phyloP scores from a whole-genome alignment of 2,797 vertebrate species.

The Novumbra hubbsi region DNA sequence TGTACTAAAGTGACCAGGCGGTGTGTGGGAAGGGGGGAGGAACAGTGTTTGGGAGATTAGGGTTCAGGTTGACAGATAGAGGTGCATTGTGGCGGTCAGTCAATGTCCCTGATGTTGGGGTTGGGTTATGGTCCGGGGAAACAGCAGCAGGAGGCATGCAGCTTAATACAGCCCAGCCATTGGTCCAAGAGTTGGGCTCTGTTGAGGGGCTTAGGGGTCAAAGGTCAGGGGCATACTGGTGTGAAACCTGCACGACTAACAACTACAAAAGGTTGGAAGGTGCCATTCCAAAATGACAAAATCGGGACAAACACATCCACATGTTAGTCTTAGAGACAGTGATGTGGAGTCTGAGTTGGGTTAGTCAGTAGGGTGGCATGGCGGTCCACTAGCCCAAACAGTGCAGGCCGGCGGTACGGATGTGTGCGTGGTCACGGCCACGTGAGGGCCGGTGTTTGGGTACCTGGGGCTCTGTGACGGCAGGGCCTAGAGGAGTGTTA shows the following conservation, averaged over 20 bases:
- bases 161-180: background rate
- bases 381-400: background rate
- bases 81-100: background rate
- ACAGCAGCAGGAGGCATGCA: background rate
- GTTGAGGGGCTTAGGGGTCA: background rate
- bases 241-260: background rate
- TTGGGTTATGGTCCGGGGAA: too few species aligned
- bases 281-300: background rate
- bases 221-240: background rate
- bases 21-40: too few species aligned
- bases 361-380: background rate
- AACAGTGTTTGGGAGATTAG: too few species aligned
- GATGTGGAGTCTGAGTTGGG: background rate
- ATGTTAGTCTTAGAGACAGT: too few species aligned
- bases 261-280: background rate
- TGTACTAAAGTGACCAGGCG: too few species aligned
- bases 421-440: constrained; percentile 38
- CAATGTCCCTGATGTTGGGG: too few species aligned
- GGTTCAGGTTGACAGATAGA: background rate
- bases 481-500: constrained; percentile 84
- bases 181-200: background rate
- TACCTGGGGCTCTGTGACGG: constrained; percentile 92
- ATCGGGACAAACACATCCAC: background rate
- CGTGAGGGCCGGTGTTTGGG: constrained; percentile 41
- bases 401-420: background rate